Percentiles rank a stretch among this genome's conserved stretches.
phyloP scores from a whole-genome alignment of 2,797 vertebrate species.

The Octomys mimax region DNA sequence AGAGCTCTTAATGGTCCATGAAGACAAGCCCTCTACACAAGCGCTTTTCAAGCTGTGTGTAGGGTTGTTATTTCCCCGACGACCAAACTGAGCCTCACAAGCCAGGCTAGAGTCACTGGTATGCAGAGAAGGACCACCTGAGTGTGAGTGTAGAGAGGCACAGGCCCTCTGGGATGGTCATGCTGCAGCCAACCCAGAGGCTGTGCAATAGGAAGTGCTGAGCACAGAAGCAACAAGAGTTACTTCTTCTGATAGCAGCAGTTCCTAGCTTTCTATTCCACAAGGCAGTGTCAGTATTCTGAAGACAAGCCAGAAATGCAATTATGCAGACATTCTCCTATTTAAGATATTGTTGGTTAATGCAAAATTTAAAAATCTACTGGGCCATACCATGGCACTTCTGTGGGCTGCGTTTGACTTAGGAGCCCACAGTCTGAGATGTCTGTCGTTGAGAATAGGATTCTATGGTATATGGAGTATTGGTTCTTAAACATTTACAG shows the following conservation, averaged over 20 bases:
- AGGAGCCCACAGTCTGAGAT: neutral
- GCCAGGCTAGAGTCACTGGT: neutral
- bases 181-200: neutral
- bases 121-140: neutral
- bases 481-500: neutral
- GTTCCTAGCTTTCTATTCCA: neutral
- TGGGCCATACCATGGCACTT: neutral
- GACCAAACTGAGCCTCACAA: neutral
- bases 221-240: neutral
- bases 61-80: neutral
- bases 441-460: neutral
- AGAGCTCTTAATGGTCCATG: neutral
- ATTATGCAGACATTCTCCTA: neutral
- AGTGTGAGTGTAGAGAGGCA: neutral
- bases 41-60: constrained; percentile 1
- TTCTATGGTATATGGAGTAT: too few species aligned
- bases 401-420: neutral
- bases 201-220: neutral
- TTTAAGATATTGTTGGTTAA: constrained; percentile 28
- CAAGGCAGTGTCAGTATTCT: neutral
- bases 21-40: neutral
- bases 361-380: neutral
- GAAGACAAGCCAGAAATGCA: constrained; percentile 11
- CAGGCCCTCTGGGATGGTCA: accelerated
- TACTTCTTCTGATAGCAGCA: neutral